Conservation (phyloP, 2,888 invertebrate genomes). For the Drosophila basisetae region DNA sequence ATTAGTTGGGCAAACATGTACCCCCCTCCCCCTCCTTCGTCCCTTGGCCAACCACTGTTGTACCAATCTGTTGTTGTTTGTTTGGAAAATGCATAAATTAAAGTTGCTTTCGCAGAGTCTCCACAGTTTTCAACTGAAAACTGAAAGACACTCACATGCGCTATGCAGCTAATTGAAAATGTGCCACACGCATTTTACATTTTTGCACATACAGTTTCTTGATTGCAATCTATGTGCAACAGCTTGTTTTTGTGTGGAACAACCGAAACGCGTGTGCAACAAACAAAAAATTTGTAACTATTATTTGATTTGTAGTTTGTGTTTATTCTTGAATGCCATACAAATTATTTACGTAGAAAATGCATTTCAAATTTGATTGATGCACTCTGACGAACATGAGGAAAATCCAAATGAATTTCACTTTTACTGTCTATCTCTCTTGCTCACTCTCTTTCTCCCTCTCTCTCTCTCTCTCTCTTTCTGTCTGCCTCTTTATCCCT, state of each 20-base stretch:
- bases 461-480: background rate
- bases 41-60: no score
- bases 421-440: conserved; percentile 49
- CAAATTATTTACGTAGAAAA: conserved; percentile 44
- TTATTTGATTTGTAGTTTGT: conserved; percentile 28
- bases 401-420: conserved; percentile 72
- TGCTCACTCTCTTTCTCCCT: background rate
- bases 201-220: conserved; percentile 20
- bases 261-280: conserved; percentile 3
- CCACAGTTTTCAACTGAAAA: conserved; percentile 15
- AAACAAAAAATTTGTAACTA: conserved; percentile 14
- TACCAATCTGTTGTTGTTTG: conserved; percentile 31
- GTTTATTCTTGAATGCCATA: conserved; percentile 37
- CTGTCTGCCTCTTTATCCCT: background rate
- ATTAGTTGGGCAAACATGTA: conserved; percentile 74
- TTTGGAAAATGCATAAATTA: conserved; percentile 58
- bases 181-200: conserved; percentile 28
- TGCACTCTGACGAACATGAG: conserved; percentile 72
- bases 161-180: conserved; percentile 32
- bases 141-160: background rate
- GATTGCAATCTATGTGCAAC: conserved; percentile 47
- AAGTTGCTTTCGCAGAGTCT: conserved; percentile 8
- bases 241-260: conserved; percentile 6
- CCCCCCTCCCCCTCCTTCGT: background rate
- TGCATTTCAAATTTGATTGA: conserved; percentile 74